These are phyloP conservation scores for Mesorhabditis sp. DNA, from an alignment of 2,888 invertebrate genomes.

Conservation along the genomic window DNA sequence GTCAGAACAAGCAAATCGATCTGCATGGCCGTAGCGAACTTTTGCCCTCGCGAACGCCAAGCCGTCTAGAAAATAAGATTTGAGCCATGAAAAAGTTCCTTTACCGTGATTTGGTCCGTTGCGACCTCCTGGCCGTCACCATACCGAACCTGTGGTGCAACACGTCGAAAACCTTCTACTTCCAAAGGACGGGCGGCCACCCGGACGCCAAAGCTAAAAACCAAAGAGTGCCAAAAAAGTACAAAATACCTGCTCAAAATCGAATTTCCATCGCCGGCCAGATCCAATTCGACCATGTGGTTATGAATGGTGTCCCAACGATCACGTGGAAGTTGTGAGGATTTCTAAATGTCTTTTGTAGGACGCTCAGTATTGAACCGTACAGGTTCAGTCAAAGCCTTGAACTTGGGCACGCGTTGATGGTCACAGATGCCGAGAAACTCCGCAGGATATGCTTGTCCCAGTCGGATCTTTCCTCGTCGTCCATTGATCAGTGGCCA, in stretches of 20 bases:
- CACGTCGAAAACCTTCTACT: neutral
- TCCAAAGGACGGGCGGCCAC: neutral
- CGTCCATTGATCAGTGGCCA: neutral
- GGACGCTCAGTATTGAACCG: neutral
- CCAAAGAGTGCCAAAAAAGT: neutral
- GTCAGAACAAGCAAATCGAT: neutral
- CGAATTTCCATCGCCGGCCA: conserved; percentile 5
- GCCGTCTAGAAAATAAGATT: neutral
- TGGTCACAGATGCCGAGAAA: neutral
- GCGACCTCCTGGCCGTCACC: neutral
- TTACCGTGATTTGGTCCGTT: neutral
- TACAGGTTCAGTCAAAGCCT: neutral
- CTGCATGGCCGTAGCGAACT: neutral
- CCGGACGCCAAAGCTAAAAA: conserved; percentile 1
- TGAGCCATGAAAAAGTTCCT: no score
- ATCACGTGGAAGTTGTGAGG: neutral
- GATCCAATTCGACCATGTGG: neutral
- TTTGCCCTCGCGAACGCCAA: neutral
- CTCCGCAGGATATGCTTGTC: neutral
- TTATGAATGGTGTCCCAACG: neutral
- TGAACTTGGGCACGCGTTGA: neutral
- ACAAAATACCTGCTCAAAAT: neutral
- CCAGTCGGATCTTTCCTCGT: neutral
- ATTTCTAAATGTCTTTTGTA: neutral
- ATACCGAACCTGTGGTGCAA: neutral